A percentile compares a stretch with the other conserved stretches of the same genome.
Evolutionary conservation across 2,797 vertebrate genomes (phyloP).

Genomic region (Rhynchonycteris naso): DNA sequence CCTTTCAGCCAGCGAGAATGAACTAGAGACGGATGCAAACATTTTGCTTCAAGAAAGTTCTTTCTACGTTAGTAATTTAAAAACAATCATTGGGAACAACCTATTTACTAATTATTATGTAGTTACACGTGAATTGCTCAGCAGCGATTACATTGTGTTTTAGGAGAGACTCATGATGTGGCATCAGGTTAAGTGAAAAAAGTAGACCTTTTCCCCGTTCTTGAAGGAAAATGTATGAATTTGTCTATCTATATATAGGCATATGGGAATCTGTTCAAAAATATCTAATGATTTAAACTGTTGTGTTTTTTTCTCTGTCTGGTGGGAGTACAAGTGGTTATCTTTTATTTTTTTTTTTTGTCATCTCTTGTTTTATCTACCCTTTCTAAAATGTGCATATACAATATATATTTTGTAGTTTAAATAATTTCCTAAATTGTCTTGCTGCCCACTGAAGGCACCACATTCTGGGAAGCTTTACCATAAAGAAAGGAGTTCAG

Average conservation of each 20-base stretch:
- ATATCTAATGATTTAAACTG: not conserved
- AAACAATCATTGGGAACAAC: not conserved
- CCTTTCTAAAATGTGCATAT: not conserved
- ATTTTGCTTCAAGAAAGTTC: conserved; percentile 7
- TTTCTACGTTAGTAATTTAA: not conserved
- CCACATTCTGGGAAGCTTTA: not conserved
- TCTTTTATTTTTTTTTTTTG: not conserved
- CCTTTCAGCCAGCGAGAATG: not conserved
- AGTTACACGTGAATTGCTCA: not conserved
- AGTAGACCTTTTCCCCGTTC: not conserved
- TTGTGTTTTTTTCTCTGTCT: not conserved
- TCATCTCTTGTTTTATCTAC: not conserved
- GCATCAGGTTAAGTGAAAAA: not conserved
- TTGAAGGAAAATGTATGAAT: not conserved
- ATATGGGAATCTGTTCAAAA: not conserved
- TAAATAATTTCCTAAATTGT: not conserved
- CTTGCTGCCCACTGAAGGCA: not conserved
- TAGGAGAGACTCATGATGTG: not conserved
- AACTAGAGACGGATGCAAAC: not conserved
- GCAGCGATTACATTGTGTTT: not conserved
- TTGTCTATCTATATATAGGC: not conserved
- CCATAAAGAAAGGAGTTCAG: not conserved
- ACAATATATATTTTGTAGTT: not conserved
- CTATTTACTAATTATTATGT: not conserved
- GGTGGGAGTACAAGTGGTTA: not conserved